Percentiles rank a stretch among this genome's conserved stretches.
These are phyloP conservation scores for Anguilla megastoma DNA, from an alignment of 2,797 vertebrate genomes.

Conservation along the genomic window DNA sequence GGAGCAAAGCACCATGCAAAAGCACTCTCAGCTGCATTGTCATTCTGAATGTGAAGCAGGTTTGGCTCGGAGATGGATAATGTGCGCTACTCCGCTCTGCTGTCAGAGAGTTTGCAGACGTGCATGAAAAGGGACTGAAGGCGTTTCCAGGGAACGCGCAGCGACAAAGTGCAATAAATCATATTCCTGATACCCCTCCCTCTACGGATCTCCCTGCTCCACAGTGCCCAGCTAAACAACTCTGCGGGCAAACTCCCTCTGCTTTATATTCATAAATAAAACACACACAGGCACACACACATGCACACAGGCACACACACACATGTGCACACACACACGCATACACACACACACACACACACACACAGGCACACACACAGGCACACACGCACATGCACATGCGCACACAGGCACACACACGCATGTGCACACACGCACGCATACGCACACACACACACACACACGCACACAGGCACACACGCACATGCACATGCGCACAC, in stretches of 20 bases:
- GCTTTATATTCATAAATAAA: not conserved
- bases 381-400: too few species aligned
- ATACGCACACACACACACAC: too few species aligned
- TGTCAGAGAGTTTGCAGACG: not conserved
- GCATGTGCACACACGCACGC: too few species aligned
- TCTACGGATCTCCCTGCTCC: not conserved
- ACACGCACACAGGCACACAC: too few species aligned
- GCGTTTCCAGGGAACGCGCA: not conserved
- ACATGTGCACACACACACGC: too few species aligned
- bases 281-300: too few species aligned
- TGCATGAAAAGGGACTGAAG: not conserved
- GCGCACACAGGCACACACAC: too few species aligned
- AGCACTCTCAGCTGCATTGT: not conserved
- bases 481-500: too few species aligned
- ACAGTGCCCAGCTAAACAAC: not conserved
- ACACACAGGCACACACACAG: too few species aligned
- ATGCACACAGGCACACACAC: too few species aligned
- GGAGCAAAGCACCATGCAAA: not conserved
- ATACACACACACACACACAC: too few species aligned
- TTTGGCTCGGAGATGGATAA: not conserved
- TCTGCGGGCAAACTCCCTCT: not conserved
- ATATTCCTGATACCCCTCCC: not conserved
- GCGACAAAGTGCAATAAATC: not conserved
- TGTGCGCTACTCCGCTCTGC: not conserved
- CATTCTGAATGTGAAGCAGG: not conserved